A percentile compares a stretch with the other conserved stretches of the same genome.
phyloP scores from a whole-genome alignment of 2,888 invertebrate genomes.

The Tricholauxania praeusta region DNA sequence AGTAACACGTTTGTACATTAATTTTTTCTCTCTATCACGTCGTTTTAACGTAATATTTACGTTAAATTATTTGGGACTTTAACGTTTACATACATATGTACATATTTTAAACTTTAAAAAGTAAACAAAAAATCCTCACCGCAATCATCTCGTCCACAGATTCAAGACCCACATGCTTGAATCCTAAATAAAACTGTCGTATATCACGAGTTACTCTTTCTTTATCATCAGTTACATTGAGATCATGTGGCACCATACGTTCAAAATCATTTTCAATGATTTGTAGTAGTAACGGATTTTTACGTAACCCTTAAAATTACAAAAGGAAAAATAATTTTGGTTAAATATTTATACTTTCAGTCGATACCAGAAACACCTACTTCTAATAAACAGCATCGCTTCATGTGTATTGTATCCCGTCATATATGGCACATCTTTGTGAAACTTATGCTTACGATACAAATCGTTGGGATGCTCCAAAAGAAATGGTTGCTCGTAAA shows the following conservation, averaged over 20 bases:
- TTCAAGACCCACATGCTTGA: conserved; percentile 70
- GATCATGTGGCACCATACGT: conserved; percentile 72
- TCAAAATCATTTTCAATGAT: conserved; percentile 72
- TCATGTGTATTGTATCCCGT: conserved; percentile 77
- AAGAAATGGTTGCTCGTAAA: conserved; percentile 69
- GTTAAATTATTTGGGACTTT: no score
- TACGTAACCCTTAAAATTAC: conserved; percentile 70
- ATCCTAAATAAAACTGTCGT: conserved; percentile 72
- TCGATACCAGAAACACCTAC: conserved; percentile 60
- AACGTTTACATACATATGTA: no score
- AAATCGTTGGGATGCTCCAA: conserved; percentile 69
- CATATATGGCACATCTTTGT: conserved; percentile 74
- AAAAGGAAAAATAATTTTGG: background rate
- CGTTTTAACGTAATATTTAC: no score
- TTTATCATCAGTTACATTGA: conserved; percentile 66
- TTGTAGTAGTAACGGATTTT: conserved; percentile 71
- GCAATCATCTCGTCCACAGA: conserved; percentile 72
- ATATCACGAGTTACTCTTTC: conserved; percentile 69
- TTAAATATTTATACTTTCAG: background rate
- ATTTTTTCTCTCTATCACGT: no score
- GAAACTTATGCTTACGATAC: conserved; percentile 67
- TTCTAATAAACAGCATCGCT: conserved; percentile 74
- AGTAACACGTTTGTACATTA: no score
- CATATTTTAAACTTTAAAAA: no score
- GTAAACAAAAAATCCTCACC: conserved; percentile 43